A percentile compares a stretch with the other conserved stretches of the same genome.
These are phyloP conservation scores for Halyomorpha halys DNA, from an alignment of 1,140 invertebrate species.

Conservation along the genomic window DNA sequence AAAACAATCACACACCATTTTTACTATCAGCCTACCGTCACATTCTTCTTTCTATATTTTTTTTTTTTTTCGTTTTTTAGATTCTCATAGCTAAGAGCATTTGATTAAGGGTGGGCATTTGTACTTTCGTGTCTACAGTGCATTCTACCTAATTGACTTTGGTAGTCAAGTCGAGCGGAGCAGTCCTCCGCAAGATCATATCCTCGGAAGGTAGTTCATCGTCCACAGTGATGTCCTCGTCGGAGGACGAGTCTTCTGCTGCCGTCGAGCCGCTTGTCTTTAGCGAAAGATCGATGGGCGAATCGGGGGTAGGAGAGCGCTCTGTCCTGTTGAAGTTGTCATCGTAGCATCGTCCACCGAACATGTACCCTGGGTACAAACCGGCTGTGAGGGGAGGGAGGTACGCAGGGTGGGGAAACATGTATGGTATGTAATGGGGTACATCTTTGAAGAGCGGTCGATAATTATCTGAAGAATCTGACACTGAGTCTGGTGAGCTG, in stretches of 20 bases:
- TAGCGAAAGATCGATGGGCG: slow-evolving; percentile 28
- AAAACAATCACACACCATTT: too few species aligned
- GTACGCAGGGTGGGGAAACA: slow-evolving; percentile 22
- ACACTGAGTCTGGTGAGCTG: slow-evolving; percentile 18
- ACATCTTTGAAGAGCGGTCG: not conserved
- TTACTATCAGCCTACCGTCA: too few species aligned
- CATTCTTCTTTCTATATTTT: too few species aligned
- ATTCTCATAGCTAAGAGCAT: not conserved
- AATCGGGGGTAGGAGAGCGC: slow-evolving; percentile 15
- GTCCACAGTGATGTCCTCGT: slow-evolving; percentile 18
- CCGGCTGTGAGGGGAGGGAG: slow-evolving; percentile 25
- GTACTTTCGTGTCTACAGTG: not conserved
- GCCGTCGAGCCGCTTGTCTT: slow-evolving; percentile 18
- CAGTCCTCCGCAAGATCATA: slow-evolving; percentile 11
- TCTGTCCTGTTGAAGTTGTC: slow-evolving; percentile 15
- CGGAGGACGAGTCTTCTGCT: not conserved
- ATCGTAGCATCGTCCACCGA: slow-evolving; percentile 8
- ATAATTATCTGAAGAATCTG: slow-evolving; percentile 22
- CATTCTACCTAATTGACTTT: slow-evolving; percentile 14
- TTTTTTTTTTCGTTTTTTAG: too few species aligned
- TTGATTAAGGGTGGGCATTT: slow-evolving; percentile 6
- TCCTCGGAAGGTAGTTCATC: slow-evolving; percentile 15
- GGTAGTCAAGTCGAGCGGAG: slow-evolving; percentile 27
- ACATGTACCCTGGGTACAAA: not conserved
- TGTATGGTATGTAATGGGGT: slow-evolving; percentile 8